Base-by-base conservation (phyloP, 2,113 vertebrate genomes). In the Caracal caracal region DNA sequence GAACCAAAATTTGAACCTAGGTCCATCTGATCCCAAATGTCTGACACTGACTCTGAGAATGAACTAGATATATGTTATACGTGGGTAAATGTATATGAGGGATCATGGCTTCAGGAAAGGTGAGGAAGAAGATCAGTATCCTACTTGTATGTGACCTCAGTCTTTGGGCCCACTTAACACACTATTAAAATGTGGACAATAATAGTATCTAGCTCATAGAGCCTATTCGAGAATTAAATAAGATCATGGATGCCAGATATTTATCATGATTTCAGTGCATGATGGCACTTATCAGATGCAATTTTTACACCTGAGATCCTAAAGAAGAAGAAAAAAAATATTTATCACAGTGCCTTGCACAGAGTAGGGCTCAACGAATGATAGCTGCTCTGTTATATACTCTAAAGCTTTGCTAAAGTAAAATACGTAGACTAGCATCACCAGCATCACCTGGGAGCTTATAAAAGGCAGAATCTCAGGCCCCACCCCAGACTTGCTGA, bases 351-450 rank as follows among this genome's bases (percentile, higher is more conserved):
- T 86, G 37, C 47, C 79, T 94, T 63, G 43, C 35, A 94, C 15
- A 75, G 20, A 96, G n/a, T 43, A 88, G n/a, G 51, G 5, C 26
- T 92, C 26, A 66, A 28, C 76, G 81, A 96, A 65, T 70, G 22
- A 76, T 10, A 85, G 30, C 30, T 3, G 30, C 10, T 93, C 61
- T 92, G 33, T 87, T 80, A 81, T 40, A 93, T 35, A 95, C 73
- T 92, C 73, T 93, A 53, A 97, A 89, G 19, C 17, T 20, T 95
- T 93, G 43, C 4, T 91, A 80, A 61, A 90, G 73, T 87, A 68
- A 93, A 84, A 83, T 94, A 81, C 26, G 3, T 78, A 2, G 61
- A 81, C 16, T n/a, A 84, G 59, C 40, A 91, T 59, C 49, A 91
- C 51, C 51, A 84, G 5, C 59, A 84, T 49, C 56, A 43, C 33